Evolutionary conservation across 2,888 invertebrate species (phyloP), one percentile per base, ranked within the genome.

Genomic region (Cephus nigrinus): DNA sequence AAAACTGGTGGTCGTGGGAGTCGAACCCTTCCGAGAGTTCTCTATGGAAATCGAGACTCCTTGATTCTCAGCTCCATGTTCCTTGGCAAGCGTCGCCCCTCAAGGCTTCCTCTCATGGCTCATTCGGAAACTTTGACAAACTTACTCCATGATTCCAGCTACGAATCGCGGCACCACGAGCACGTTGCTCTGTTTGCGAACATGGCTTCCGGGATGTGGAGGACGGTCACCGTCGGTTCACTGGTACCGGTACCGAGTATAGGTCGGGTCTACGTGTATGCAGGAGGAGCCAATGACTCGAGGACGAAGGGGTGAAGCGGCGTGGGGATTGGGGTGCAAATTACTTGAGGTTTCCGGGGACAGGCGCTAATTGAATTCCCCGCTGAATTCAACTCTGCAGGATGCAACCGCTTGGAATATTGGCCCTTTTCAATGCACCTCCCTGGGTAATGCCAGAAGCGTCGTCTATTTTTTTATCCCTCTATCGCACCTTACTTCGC

Each of bases 351-450:
- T 90, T 90, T 89, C 88, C 89, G 88, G 88, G 87, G 87, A 88
- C 88, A 88, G 86, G 88, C 87, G 89, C 89, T 90, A 90, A 90
- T 90, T 89, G 90, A 89, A 90, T 89, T 89, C 89, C 86, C 87
- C 84, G 86, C 88, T 89, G 90, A 88, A 90, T 90, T 86, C 88
- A 90, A 88, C 85, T 86, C 85, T 83, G 86, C 86, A 81, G 83
- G 81, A 84, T 80, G 85, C 84, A 86, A 76, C 81, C 83, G 84
- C 80, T 82, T 81, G 84, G 87, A 88, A 88, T 89, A 89, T 89
- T 88, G 89, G 89, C 88, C 88, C 87, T 88, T 89, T 89, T 88
- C 87, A 86, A 75, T 71, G 71, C 71, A n/a, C 23, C 12, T 9
- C 1, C 9, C 71, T 9, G 3, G 71, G 5, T 31, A 71, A 31